Base-by-base conservation (phyloP, 92 coral and sea anemone species). In the Palythoa grandiflora region DNA sequence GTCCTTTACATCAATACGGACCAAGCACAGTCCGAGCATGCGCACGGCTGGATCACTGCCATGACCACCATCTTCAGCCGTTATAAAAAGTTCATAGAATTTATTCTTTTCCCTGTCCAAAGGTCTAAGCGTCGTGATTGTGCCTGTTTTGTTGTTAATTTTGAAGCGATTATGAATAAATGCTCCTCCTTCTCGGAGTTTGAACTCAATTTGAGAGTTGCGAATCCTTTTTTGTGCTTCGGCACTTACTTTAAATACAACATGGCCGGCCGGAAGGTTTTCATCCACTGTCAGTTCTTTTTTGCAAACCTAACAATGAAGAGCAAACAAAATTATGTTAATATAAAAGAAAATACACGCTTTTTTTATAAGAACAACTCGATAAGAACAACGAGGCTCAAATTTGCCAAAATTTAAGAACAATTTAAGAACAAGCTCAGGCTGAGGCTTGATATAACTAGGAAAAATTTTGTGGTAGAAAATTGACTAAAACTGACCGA, bases 31-130 rank as follows among this genome's bases (percentile, higher is more conserved):
- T 44, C 92, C 90, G 12, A 93, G 89, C 59, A 90, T 79, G 55
- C 96, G 84, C 10, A 83, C 88, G 13, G 73, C 16, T 17, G 74
- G 39, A 63, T 80, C 63, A 17, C 87, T 87, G 3, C 90, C 96
- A 50, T 92, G 92, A 12, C 97, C 96, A 1, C 95, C 97, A 84
- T 96, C 99, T 61, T 92, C 94, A 3, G 96, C 98, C 37, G 91
- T 71, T 38, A 94, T 87, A 13, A 90, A 96, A 13, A 96, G 47
- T 16, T 71, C 21, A 74, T 93, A 91, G 0, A 87, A 44, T 0
- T 65, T 19, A 16, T 65, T 66, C 6, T 48, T 14, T 72, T 96
- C 99, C 16, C 99, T 92, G 91, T 96, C 99, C 16, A 96, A 88
- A 10, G 75, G 75, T 40, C 44, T 78, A 47, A 57, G 83, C 1